Percentiles rank a stretch among this genome's conserved stretches.
Conservation (phyloP, 2,888 invertebrate genomes). For the Cosmopolites sordidus region DNA sequence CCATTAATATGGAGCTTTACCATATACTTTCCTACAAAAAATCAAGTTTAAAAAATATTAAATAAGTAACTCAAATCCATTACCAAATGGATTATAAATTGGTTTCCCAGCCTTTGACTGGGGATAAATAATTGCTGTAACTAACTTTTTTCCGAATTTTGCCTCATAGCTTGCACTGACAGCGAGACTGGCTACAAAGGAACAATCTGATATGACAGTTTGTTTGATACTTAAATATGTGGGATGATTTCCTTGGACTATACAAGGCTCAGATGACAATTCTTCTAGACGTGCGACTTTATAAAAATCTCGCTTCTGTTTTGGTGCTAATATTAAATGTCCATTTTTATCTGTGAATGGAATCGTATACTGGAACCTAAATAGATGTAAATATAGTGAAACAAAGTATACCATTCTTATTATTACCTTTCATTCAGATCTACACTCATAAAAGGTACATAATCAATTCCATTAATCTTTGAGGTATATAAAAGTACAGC, state of each 20-base stretch:
- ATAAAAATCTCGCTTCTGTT: slow-evolving; percentile 66
- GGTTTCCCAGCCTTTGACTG: slow-evolving; percentile 81
- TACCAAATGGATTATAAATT: slow-evolving; percentile 87
- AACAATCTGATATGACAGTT: slow-evolving; percentile 94
- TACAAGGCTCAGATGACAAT: slow-evolving; percentile 71
- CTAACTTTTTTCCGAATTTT: slow-evolving; percentile 77
- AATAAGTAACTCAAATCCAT: background rate
- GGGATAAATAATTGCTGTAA: slow-evolving; percentile 91
- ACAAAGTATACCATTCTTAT: background rate
- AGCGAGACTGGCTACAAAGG: slow-evolving; percentile 91
- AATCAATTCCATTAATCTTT: slow-evolving; percentile 81
- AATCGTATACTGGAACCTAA: slow-evolving; percentile 66
- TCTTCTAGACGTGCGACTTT: slow-evolving; percentile 67
- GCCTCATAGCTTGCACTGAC: slow-evolving; percentile 89
- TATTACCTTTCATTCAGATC: slow-evolving; percentile 68
- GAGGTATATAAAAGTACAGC: slow-evolving; percentile 75
- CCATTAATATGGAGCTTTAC: slow-evolving; percentile 90
- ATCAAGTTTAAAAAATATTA: background rate
- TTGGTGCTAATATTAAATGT: slow-evolving; percentile 72
- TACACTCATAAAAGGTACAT: slow-evolving; percentile 87
- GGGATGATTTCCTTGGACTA: slow-evolving; percentile 67
- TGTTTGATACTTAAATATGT: slow-evolving; percentile 89
- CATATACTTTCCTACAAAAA: slow-evolving; percentile 64
- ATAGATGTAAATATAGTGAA: slow-evolving; percentile 2
- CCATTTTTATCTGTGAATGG: slow-evolving; percentile 82